phyloP scores from a whole-genome alignment of 2,797 vertebrate genomes.

The Phyllotis vaccarum region DNA sequence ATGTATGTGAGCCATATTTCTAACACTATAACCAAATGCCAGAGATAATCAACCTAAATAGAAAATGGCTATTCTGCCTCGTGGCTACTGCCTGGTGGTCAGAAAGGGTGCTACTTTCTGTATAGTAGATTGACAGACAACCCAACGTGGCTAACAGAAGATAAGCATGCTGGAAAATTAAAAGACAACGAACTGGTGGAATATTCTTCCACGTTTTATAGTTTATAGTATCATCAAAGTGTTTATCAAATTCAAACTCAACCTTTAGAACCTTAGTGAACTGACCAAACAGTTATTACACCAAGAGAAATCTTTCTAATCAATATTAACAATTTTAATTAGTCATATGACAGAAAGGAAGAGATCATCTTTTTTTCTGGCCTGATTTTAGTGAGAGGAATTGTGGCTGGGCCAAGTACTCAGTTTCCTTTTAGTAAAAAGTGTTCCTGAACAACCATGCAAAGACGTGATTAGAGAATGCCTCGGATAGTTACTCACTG shows the following conservation, averaged over 20 bases:
- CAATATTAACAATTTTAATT: background rate
- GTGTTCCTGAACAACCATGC: background rate
- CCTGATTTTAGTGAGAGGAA: background rate
- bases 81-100: background rate
- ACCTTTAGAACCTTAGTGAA: background rate
- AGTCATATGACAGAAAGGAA: background rate
- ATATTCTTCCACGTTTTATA: conserved; percentile 3
- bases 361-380: background rate
- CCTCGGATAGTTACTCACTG: background rate
- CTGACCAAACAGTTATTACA: background rate
- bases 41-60: background rate
- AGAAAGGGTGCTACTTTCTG: background rate
- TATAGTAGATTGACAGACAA: background rate
- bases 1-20: background rate
- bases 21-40: background rate
- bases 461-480: conserved; percentile 2
- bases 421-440: background rate
- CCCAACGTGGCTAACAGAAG: background rate
- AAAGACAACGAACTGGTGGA: background rate
- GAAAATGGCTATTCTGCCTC: background rate
- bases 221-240: conserved; percentile 16
- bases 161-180: background rate
- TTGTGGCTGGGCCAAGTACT: background rate
- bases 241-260: conserved; percentile 8
- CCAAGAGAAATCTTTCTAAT: background rate